Evolutionary conservation across 1,140 invertebrate species (phyloP).

Genomic region (Dermatophagoides farinae): DNA sequence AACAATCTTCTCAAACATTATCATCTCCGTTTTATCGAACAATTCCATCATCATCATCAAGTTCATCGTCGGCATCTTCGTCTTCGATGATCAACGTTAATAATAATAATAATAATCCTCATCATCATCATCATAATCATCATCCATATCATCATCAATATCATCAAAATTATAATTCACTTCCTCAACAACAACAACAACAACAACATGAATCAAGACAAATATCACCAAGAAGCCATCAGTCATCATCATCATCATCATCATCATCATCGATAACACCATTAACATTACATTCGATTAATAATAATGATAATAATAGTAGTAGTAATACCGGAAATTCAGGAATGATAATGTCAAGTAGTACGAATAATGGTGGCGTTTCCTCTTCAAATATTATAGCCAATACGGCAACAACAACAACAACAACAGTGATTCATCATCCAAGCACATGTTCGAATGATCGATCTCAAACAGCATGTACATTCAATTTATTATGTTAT

Average conservation of each 20-base stretch:
- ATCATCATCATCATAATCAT: neutral
- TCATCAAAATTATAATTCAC: neutral
- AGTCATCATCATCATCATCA: no score
- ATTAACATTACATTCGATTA: no score
- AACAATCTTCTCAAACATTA: neutral
- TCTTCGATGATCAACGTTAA: neutral
- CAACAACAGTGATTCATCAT: slow-evolving; percentile 7
- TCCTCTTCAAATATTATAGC: no score
- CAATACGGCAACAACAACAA: neutral
- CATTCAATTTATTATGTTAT: slow-evolving; percentile 15
- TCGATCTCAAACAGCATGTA: slow-evolving; percentile 14
- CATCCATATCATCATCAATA: neutral
- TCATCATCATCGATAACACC: no score
- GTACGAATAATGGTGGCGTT: no score
- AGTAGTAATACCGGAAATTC: no score
- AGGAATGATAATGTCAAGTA: no score
- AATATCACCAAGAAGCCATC: neutral
- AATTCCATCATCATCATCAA: neutral
- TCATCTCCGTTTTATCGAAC: neutral
- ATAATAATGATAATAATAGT: no score
- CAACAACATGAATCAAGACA: no score
- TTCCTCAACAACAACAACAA: neutral
- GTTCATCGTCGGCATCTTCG: neutral
- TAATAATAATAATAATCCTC: neutral
- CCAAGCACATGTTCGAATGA: slow-evolving; percentile 13